These are phyloP conservation scores for Goniozus legneri DNA, from an alignment of 1,140 invertebrate species.

Conservation along the genomic window DNA sequence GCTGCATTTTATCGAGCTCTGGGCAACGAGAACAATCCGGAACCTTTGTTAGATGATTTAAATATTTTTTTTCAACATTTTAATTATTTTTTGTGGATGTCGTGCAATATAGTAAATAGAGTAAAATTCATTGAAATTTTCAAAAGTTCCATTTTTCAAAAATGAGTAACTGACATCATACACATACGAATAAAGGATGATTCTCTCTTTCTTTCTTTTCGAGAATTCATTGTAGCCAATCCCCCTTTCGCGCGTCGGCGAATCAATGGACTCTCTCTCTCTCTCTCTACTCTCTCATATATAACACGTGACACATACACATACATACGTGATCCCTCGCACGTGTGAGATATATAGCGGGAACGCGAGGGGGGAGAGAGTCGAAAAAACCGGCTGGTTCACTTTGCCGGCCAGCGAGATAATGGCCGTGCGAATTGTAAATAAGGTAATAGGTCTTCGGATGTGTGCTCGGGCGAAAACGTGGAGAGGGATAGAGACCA, in stretches of 20 bases:
- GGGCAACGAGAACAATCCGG: no score
- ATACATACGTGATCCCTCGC: background rate
- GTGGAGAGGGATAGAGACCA: background rate
- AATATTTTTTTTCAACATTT: no score
- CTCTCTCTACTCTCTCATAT: no score
- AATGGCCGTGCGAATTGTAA: conserved; percentile 36
- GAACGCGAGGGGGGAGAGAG: conserved; percentile 14
- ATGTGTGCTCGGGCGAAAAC: conserved; percentile 17
- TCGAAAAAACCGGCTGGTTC: conserved; percentile 35
- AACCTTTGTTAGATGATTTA: no score
- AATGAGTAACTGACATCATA: no score
- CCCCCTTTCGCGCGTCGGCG: conserved; percentile 26
- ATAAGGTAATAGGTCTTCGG: conserved; percentile 35
- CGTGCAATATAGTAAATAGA: no score
- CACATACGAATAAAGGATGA: no score
- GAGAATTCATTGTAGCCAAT: conserved; percentile 25
- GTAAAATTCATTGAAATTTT: no score
- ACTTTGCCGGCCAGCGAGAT: conserved; percentile 34
- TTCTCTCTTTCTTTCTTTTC: conserved; percentile 15
- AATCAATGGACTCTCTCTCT: conserved; percentile 18
- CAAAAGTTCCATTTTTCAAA: no score
- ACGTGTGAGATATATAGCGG: background rate
- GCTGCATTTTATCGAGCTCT: no score
- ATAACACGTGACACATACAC: background rate
- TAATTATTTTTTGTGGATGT: no score